phyloP scores from a whole-genome alignment of 2,113 vertebrate species.

The Sapajus apella region DNA sequence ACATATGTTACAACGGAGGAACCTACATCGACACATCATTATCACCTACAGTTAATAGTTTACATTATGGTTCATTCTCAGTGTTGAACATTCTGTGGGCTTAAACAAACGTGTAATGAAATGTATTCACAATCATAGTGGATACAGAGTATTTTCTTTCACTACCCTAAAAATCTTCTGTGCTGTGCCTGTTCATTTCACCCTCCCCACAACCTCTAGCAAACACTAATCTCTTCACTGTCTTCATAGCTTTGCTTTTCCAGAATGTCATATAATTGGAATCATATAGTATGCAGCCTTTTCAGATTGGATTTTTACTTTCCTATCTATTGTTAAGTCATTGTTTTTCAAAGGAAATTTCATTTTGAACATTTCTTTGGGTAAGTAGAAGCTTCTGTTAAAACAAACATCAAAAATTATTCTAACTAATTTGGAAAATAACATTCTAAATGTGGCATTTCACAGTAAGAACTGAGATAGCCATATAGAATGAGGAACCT shows the following conservation, averaged over 20 bases:
- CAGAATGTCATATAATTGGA: neutral
- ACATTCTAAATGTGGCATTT: neutral
- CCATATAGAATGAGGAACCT: neutral
- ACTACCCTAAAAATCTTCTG: neutral
- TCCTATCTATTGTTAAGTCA: conserved; percentile 44
- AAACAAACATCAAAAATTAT: conserved; percentile 57
- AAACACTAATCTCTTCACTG: neutral
- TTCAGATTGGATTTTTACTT: neutral
- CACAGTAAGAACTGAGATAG: neutral
- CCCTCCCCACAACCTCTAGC: neutral
- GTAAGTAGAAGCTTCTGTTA: conserved; percentile 46
- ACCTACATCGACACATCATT: neutral
- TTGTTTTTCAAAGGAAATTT: conserved; percentile 67
- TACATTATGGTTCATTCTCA: neutral
- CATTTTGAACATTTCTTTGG: conserved; percentile 35
- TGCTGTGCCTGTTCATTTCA: neutral
- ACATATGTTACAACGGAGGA: neutral
- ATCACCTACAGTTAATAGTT: neutral
- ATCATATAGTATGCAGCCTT: neutral
- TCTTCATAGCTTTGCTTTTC: neutral
- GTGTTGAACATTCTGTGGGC: neutral
- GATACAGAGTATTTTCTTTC: neutral
- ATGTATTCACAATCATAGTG: neutral
- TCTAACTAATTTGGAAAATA: conserved; percentile 10
- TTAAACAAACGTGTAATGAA: neutral